Percentiles rank a stretch among this genome's conserved stretches.
These are phyloP conservation scores for Phrynocephalus vlangalii DNA, from an alignment of 2,797 vertebrate species.

Conservation along the genomic window DNA sequence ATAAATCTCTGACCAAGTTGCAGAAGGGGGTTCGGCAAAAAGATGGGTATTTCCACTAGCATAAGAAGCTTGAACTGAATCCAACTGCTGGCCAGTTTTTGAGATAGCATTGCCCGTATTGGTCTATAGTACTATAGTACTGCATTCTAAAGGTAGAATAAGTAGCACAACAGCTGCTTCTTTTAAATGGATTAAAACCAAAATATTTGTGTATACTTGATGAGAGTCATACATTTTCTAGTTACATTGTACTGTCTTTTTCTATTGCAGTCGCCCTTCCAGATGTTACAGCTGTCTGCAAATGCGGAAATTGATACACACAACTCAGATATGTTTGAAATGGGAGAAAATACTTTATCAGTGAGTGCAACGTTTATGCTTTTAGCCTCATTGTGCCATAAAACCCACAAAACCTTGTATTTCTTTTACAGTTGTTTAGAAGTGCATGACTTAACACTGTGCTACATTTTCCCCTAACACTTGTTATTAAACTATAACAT, in stretches of 20 bases:
- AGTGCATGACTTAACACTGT: background rate
- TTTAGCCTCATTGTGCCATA: conserved; percentile 32
- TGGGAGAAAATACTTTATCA: conserved; percentile 80
- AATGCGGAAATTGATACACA: conserved; percentile 81
- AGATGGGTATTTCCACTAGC: too few species aligned
- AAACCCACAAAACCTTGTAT: background rate
- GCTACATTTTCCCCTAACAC: background rate
- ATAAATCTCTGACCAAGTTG: too few species aligned
- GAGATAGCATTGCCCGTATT: too few species aligned
- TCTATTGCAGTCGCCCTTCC: conserved; percentile 84
- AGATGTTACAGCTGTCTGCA: conserved; percentile 81
- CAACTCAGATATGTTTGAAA: conserved; percentile 83
- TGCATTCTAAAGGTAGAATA: background rate
- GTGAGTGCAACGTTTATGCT: conserved; percentile 75
- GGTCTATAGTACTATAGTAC: too few species aligned
- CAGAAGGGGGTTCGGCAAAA: too few species aligned
- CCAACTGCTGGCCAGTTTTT: too few species aligned
- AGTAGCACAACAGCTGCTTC: background rate
- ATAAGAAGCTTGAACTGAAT: too few species aligned
- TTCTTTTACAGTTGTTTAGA: conserved; percentile 27
- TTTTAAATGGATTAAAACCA: background rate
- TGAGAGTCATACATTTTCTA: conserved; percentile 26
- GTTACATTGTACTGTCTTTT: conserved; percentile 52
- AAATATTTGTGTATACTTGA: background rate
- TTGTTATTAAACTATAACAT: background rate